Base-by-base conservation (phyloP, 2,888 invertebrate genomes). In the Dryococelus australis region DNA sequence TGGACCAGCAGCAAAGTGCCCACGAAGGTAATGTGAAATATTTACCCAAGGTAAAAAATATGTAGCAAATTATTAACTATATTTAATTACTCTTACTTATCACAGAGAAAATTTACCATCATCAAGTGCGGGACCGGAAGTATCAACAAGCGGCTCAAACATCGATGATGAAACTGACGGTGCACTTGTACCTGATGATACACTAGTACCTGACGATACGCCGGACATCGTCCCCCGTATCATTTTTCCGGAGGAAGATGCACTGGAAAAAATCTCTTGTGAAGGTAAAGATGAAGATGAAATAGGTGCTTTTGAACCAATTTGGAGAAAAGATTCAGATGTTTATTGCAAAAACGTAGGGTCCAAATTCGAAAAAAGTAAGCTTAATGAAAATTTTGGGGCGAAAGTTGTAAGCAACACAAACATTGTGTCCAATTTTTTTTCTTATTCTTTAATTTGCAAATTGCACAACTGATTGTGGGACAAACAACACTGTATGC, bases 401-500 rank as follows among this genome's bases (percentile, higher is more conserved):
- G 43, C 85, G 13, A 85, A 85, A 26, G 43, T 85, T 47, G 26
- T 24, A 47, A 43, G 5, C 26, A 35, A 10, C 85, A 47, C 35
- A 85, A 51, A 43, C 43, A 85, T 43, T 85, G 47, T 51, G 51
- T 51, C 51, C 13, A 27, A 85, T n/a, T 26, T 43, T 26, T 43
- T 28, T 47, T 26, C 9, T 27, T 85, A 26, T 85, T 85, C 26
- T 51, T 85, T 85, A 35, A 43, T 28, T 43, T 51, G 27, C 26
- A 43, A 85, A 27, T 85, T 35, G 43, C 51, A 85, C 24, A 43
- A 13, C 26, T 47, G n/a, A 85, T 85, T 26, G 85, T 85, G 12
- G 51, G 35, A 26, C 28, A 85, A 51, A 47, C 85, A 35, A 85
- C 24, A 10, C 51, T 85, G 85, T 85, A 85, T 85, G 27, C 43